Conservation (phyloP, 2,113 vertebrate genomes). For the Podiceps cristatus region DNA sequence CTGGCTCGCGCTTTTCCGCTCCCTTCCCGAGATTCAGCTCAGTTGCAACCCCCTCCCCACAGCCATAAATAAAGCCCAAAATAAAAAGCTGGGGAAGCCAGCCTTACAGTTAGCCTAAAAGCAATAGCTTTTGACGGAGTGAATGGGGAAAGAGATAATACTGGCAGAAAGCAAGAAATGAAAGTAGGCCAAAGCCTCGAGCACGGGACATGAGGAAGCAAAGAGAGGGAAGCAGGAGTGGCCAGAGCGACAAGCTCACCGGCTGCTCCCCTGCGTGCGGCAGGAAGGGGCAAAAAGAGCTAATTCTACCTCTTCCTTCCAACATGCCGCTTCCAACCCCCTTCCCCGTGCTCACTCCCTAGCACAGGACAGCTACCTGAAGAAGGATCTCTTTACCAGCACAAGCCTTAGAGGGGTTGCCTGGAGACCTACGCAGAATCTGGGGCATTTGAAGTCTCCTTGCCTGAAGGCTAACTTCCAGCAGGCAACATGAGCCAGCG, state of each 20-base stretch:
- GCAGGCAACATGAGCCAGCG: neutral
- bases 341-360: neutral
- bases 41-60: neutral
- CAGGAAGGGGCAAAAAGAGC: neutral
- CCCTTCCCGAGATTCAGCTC: neutral
- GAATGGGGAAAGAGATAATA: neutral
- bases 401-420: neutral
- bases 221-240: neutral
- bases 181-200: neutral
- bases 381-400: neutral
- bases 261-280: neutral
- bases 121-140: neutral
- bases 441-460: neutral
- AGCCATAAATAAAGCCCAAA: neutral
- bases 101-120: neutral
- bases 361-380: neutral
- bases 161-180: neutral
- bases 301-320: neutral
- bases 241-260: neutral
- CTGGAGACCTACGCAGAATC: neutral
- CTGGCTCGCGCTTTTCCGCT: neutral
- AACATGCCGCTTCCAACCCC: neutral
- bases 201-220: neutral
- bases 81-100: neutral
- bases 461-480: neutral